phyloP scores from a whole-genome alignment of 2,797 vertebrate genomes.

The Alfaro cultratus region DNA sequence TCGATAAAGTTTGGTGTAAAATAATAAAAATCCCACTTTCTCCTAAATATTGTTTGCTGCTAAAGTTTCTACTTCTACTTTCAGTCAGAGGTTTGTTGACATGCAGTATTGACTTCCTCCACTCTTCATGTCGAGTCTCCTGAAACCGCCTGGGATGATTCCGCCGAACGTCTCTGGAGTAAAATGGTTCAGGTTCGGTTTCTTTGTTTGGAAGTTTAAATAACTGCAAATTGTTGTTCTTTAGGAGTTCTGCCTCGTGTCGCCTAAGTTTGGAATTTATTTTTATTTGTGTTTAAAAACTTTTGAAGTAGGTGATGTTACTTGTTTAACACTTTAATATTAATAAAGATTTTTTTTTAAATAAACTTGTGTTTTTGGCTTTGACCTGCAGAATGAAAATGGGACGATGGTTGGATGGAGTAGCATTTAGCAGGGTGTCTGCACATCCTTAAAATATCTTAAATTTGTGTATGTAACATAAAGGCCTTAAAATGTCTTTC shows the following conservation, averaged over 20 bases:
- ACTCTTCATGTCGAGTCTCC: neutral
- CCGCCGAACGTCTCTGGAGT: neutral
- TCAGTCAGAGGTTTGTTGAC: neutral
- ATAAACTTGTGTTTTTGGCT: neutral
- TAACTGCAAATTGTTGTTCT: neutral
- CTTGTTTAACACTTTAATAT: slow-evolving; percentile 12
- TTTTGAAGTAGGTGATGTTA: neutral
- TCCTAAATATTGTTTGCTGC: neutral
- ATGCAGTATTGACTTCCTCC: neutral
- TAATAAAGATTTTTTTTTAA: slow-evolving; percentile 45
- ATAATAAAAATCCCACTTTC: neutral
- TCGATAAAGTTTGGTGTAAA: neutral
- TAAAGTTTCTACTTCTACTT: neutral
- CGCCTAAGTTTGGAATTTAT: neutral
- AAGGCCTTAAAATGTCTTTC: too few species aligned
- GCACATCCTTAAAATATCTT: too few species aligned
- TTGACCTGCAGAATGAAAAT: neutral
- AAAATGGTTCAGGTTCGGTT: neutral
- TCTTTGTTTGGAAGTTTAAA: neutral
- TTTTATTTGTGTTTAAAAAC: neutral
- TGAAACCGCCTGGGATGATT: neutral
- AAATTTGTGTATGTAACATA: too few species aligned
- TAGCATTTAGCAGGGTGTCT: neutral
- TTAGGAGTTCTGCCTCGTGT: neutral
- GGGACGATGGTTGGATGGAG: neutral